These are phyloP conservation scores for Lissocephala sabroskyi DNA, from an alignment of 2,888 invertebrate genomes.

Conservation along the genomic window DNA sequence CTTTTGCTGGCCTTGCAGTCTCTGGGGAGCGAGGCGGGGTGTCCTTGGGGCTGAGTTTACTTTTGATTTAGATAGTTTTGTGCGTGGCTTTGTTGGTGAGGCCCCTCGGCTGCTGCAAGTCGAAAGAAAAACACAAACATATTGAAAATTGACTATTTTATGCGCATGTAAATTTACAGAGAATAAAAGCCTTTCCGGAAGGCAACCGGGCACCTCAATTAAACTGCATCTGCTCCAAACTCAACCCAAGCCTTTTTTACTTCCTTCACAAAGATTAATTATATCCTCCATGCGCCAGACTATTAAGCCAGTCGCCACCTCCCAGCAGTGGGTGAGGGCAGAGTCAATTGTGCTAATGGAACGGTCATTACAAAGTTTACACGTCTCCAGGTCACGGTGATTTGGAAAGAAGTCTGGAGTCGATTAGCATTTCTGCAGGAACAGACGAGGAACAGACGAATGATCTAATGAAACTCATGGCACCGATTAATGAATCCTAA, in stretches of 20 bases:
- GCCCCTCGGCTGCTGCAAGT: constrained; percentile 20
- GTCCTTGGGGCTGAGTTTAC: constrained; percentile 34
- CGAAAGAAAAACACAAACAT: constrained; percentile 15
- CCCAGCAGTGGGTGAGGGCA: not conserved
- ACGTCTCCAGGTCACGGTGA: too few relatives aligned
- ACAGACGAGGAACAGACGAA: too few relatives aligned
- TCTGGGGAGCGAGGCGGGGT: not conserved
- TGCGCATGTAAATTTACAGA: too few relatives aligned
- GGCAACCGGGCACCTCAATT: too few relatives aligned
- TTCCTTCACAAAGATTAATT: not conserved
- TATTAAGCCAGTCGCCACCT: not conserved
- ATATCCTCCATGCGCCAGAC: not conserved
- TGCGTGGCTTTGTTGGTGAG: constrained; percentile 18
- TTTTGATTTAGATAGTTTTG: constrained; percentile 33
- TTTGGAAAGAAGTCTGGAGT: too few relatives aligned
- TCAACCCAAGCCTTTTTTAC: too few relatives aligned
- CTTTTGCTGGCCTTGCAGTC: constrained; percentile 5
- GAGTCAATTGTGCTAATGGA: constrained; percentile 53
- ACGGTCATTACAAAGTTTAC: too few relatives aligned
- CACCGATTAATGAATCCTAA: too few relatives aligned
- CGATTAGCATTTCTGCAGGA: too few relatives aligned
- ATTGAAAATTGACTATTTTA: not conserved
- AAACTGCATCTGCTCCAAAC: too few relatives aligned
- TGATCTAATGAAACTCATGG: too few relatives aligned
- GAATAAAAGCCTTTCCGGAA: too few relatives aligned